A percentile compares a stretch with the other conserved stretches of the same genome.
Evolutionary conservation across 2,888 invertebrate genomes (phyloP).

Genomic region (Tortricodes alternella): DNA sequence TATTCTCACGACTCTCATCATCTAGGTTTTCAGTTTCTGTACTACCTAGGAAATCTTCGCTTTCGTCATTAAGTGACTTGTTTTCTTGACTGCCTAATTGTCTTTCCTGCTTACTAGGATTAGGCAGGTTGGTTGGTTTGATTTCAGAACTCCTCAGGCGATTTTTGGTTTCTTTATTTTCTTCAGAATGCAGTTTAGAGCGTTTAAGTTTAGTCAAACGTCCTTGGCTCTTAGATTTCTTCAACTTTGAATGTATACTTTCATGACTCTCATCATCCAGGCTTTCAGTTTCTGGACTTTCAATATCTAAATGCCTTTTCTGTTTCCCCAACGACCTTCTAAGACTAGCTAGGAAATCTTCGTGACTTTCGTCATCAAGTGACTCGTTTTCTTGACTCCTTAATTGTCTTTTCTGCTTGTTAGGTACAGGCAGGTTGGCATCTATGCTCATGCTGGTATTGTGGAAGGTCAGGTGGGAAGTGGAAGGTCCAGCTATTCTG

Average conservation of each 20-base stretch:
- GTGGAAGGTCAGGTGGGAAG: constrained; percentile 70
- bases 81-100: constrained; percentile 24
- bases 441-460: constrained; percentile 63
- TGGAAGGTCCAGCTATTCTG: constrained; percentile 87
- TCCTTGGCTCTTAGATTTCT: too few relatives aligned
- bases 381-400: constrained; percentile 4
- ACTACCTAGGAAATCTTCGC: too few relatives aligned
- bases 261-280: background rate
- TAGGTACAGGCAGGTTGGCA: constrained; percentile 25
- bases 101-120: constrained; percentile 29
- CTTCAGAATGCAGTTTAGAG: too few relatives aligned
- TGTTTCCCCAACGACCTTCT: background rate
- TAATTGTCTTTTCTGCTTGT: constrained; percentile 32
- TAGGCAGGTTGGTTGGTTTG: constrained; percentile 11
- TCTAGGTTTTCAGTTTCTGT: background rate
- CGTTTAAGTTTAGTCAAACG: background rate
- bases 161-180: too few relatives aligned
- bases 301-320: background rate
- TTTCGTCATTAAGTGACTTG: background rate
- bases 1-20: background rate
- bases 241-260: background rate
- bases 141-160: too few relatives aligned
- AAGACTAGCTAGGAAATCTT: too few relatives aligned
- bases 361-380: background rate
- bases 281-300: too few relatives aligned